Conservation (phyloP, 2,888 invertebrate species). For the Meandrusa payeni region DNA sequence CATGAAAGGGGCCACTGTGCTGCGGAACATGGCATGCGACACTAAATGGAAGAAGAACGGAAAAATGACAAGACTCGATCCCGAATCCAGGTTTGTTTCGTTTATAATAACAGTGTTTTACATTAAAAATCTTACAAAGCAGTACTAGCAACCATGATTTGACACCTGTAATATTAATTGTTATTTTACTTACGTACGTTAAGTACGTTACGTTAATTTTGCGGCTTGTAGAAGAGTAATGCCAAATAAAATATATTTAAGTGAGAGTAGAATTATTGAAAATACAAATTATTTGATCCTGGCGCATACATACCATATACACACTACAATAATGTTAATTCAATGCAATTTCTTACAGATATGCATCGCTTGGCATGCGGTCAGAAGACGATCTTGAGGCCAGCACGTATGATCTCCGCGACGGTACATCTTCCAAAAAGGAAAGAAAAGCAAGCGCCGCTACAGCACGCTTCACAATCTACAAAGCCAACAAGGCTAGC, state of each 20-base stretch:
- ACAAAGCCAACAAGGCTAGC: conserved; percentile 96
- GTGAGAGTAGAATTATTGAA: too few relatives aligned
- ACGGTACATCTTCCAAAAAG: conserved; percentile 82
- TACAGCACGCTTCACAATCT: conserved; percentile 92
- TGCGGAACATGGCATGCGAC: conserved; percentile 61
- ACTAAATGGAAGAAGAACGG: conserved; percentile 69
- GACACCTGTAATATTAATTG: too few relatives aligned
- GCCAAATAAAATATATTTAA: too few relatives aligned
- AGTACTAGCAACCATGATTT: too few relatives aligned
- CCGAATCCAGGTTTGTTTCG: conserved; percentile 54
- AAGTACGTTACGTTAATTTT: too few relatives aligned
- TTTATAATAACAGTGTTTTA: too few relatives aligned
- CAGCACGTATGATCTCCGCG: conserved; percentile 62
- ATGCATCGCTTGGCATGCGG: conserved; percentile 79
- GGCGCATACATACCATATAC: too few relatives aligned
- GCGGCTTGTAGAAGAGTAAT: too few relatives aligned
- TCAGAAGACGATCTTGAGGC: conserved; percentile 64
- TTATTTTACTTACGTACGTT: too few relatives aligned
- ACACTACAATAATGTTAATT: too few relatives aligned
- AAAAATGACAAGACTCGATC: conserved; percentile 49
- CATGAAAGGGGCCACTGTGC: conserved; percentile 60
- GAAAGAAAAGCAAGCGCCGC: conserved; percentile 85
- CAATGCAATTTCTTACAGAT: conserved; percentile 53
- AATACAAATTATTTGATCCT: too few relatives aligned
- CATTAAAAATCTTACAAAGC: too few relatives aligned